These are phyloP conservation scores for Nycteola revayana DNA, from an alignment of 2,888 invertebrate species.

Conservation along the genomic window DNA sequence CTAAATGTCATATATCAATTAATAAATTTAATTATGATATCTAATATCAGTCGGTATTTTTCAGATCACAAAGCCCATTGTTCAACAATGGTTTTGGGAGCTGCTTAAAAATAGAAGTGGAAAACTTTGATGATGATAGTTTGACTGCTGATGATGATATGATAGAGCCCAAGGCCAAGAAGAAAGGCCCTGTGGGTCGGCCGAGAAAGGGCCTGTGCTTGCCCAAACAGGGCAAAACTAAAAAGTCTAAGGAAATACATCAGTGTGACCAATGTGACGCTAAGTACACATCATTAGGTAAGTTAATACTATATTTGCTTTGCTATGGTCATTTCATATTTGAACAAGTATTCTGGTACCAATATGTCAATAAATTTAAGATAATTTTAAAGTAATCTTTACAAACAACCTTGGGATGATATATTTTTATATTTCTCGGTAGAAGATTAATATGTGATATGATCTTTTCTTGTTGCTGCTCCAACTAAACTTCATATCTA, in stretches of 20 bases:
- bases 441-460: too few relatives aligned
- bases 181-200: constrained; percentile 24
- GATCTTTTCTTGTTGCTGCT: too few relatives aligned
- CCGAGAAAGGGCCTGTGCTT: constrained; percentile 3
- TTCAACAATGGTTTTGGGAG: constrained; percentile 46
- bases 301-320: constrained; percentile 19
- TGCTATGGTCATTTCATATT: too few relatives aligned
- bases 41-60: too few relatives aligned
- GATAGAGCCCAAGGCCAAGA: constrained; percentile 31
- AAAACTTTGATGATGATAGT: constrained; percentile 48
- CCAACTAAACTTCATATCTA: too few relatives aligned
- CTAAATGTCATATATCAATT: too few relatives aligned
- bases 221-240: constrained; percentile 2
- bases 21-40: too few relatives aligned
- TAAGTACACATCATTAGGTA: constrained; percentile 61
- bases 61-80: constrained; percentile 47
- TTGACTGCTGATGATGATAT: constrained; percentile 43
- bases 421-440: too few relatives aligned
- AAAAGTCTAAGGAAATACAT: constrained; percentile 48
- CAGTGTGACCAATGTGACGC: constrained; percentile 68
- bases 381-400: too few relatives aligned
- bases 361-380: too few relatives aligned
- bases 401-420: too few relatives aligned
- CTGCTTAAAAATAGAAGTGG: constrained; percentile 43
- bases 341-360: too few relatives aligned